Base-by-base conservation (phyloP, 2,797 vertebrate species). In the Vultur gryphus region DNA sequence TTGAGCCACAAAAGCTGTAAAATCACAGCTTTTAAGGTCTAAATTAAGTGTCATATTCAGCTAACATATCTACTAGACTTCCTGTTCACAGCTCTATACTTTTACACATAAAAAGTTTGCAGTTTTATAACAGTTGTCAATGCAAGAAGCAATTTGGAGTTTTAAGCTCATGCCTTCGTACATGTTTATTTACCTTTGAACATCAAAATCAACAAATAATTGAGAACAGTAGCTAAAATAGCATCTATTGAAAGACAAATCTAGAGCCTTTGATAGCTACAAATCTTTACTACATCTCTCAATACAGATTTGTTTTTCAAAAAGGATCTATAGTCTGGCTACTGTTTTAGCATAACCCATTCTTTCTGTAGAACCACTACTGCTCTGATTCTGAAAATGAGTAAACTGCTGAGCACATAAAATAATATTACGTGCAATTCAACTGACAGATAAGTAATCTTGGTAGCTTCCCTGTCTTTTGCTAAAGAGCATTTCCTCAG, bases 401-500 rank as follows among this genome's bases (percentile, higher is more conserved):
- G 33, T 80, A 46, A 88, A 61, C 28, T 46, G n/a, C 51, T 6
- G 5, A 1, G 66, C 76, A 61, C 11, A 5, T 5, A 9, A 8
- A 33, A 39, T 37, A 11, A 28, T 1, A 59, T 7, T 16, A 79
- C 72, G 88, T 95, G 80, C 52, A 67, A 18, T 26, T 61, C 80
- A 84, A 46, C 76, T 24, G 82, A 28, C 69, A 83, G 49, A 28
- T 8, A 37, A 52, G 49, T 3, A 4, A 31, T 52, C 67, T 43
- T 6, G 8, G 39, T 16, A 55, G 20, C 61, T 69, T 83, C 44
- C 77, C 75, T 16, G 2, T 31, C 86, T 75, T 91, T 31, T 83
- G 71, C 72, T 57, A 33, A 69, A 84, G 58, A 93, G 39, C n/a
- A 16, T 84, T 91, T 95, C 92, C 85, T 91, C 90, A 93, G 61